Evolutionary conservation across 2,113 vertebrate species (phyloP).

Genomic region (Porphyrio hochstetteri): DNA sequence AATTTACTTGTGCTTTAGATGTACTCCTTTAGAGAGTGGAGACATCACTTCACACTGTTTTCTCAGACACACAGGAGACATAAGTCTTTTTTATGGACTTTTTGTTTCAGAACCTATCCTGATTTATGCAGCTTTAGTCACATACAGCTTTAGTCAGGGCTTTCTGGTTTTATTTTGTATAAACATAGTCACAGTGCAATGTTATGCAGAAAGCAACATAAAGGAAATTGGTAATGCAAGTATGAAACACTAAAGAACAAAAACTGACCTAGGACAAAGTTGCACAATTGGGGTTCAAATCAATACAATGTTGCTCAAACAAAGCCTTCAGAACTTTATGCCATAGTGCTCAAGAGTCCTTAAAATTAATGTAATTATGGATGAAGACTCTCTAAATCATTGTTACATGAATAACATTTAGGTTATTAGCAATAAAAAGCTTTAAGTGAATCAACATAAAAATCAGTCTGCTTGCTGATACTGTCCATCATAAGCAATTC

Average conservation of each 20-base stretch:
- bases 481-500: not conserved
- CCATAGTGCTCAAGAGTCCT: not conserved
- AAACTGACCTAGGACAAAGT: not conserved
- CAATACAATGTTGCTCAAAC: not conserved
- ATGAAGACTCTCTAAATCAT: not conserved
- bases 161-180: not conserved
- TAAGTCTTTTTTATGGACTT: not conserved
- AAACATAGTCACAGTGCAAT: not conserved
- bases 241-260: not conserved
- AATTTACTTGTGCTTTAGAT: not conserved
- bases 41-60: not conserved
- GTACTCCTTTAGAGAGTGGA: not conserved
- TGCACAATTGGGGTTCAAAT: not conserved
- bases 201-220: not conserved
- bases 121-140: not conserved
- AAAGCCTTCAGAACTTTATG: not conserved
- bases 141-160: not conserved
- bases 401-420: not conserved
- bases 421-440: constrained; percentile 11
- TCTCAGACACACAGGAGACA: not conserved
- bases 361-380: not conserved
- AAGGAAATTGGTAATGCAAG: not conserved
- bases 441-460: not conserved
- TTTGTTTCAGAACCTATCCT: not conserved
- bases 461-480: not conserved